Conservation (phyloP, 2,113 vertebrate species). For the Aptenodytes forsteri region DNA sequence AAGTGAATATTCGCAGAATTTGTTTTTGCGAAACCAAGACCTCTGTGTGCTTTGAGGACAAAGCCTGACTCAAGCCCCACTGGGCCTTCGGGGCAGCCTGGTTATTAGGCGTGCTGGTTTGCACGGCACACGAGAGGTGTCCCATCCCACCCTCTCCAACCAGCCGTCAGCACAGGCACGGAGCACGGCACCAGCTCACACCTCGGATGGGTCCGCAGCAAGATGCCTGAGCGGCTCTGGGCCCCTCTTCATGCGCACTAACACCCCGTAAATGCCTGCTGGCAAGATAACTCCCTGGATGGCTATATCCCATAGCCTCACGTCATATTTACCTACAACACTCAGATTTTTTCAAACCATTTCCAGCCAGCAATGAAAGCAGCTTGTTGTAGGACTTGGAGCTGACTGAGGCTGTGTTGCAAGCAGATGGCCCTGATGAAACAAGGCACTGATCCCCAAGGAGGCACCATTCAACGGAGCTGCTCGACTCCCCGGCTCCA, state of each 20-base stretch:
- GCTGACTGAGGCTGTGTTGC: neutral
- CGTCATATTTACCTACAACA: neutral
- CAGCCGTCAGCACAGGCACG: rapidly evolving
- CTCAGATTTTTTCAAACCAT: neutral
- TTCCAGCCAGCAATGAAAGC: constrained; percentile 29
- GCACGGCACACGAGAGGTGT: rapidly evolving
- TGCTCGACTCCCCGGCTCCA: neutral
- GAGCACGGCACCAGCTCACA: neutral
- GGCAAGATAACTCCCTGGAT: neutral
- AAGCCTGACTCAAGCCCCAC: neutral
- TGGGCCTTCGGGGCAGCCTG: neutral
- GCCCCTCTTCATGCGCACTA: neutral
- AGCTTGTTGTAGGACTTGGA: constrained; percentile 4
- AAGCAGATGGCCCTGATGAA: constrained; percentile 55
- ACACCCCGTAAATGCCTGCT: neutral
- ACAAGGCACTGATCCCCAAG: constrained; percentile 29
- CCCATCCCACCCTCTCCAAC: neutral
- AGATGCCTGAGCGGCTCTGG: neutral
- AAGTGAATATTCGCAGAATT: neutral
- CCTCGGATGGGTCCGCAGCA: neutral
- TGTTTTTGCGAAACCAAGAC: neutral
- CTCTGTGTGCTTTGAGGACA: neutral
- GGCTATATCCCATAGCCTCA: neutral
- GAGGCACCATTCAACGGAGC: neutral
- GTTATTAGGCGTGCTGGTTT: neutral